Evolutionary conservation across 2,797 vertebrate genomes (phyloP), one percentile per base, ranked within the genome.

Genomic region (Liparis tanakae): DNA sequence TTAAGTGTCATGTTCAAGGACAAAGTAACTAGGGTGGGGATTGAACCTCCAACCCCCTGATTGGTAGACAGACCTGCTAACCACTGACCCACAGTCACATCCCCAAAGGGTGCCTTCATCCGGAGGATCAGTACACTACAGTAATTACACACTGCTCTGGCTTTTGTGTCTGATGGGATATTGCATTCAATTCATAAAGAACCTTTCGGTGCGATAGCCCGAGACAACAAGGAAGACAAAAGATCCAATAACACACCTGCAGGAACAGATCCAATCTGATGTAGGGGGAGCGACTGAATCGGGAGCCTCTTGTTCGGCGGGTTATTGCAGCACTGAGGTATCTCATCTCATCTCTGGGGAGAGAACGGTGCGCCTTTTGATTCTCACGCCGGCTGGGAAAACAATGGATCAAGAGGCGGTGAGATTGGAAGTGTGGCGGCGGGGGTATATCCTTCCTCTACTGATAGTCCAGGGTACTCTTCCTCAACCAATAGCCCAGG

Each of bases 251-350:
- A 86, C 25, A 30, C 25, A 73, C 55, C 64, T 34, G 53, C 43
- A 60, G 80, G 78, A 88, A 80, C 37, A 44, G 25, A 72, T 80
- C 72, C 61, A 61, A 90, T 89, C 82, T 83, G 86, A 89, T 88
- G 69, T 1, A 37, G 60, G 67, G 33, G 59, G 20, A 54, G 54
- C 7, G 36, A n/a, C 74, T 55, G 70, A 80, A 89, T 81, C 73
- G 44, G 48, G 67, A 73, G 33, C 56, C 72, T 80, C 61, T 66
- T 81, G 70, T 84, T 75, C 74, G 41, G 54, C 41, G 75, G 75
- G 55, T 80, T 85, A 84, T 85, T 81, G 81, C 68, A 75, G 34
- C n/a, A 5, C 12, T 4, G 6, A 54, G 30, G 43, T 77, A 80
- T 85, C 81, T 85, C 73, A 78, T 87, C 82, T 85, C 73, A 78